Percentiles rank a stretch among this genome's conserved stretches.
Conservation (phyloP, 2,113 vertebrate species). For the Dasyurus viverrinus region DNA sequence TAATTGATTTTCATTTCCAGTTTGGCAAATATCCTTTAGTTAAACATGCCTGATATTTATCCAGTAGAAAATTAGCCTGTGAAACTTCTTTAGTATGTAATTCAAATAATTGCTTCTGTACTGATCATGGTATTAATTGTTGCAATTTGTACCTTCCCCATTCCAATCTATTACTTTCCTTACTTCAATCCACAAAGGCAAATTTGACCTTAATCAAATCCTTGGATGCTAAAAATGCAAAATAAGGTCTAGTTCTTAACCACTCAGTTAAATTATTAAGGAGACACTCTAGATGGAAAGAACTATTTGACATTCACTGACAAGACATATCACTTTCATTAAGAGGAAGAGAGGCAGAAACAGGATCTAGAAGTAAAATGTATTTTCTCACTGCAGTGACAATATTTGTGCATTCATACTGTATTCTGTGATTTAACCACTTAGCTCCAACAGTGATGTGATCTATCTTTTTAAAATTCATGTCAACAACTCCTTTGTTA, state of each 20-base stretch:
- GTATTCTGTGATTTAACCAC: not conserved
- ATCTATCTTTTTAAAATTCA: conserved; percentile 7
- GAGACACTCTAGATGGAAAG: not conserved
- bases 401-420: conserved; percentile 21
- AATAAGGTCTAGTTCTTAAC: not conserved
- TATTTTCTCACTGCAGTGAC: conserved; percentile 39
- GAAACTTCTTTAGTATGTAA: conserved; percentile 5
- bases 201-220: conserved; percentile 48
- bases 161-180: conserved; percentile 29
- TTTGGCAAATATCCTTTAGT: not conserved
- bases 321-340: conserved; percentile 36
- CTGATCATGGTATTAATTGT: not conserved
- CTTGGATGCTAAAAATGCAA: conserved; percentile 37
- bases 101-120: conserved; percentile 20
- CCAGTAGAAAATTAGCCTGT: not conserved
- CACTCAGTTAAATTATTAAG: conserved; percentile 52
- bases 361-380: not conserved
- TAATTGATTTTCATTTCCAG: not conserved
- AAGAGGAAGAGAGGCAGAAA: conserved; percentile 35
- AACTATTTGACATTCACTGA: conserved; percentile 44
- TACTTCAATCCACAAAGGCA: conserved; percentile 32
- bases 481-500: not conserved
- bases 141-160: not conserved
- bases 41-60: conserved; percentile 7
- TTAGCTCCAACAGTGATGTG: conserved; percentile 5